phyloP scores from a whole-genome alignment of 2,113 vertebrate species.

The Malurus alboscapulatus region DNA sequence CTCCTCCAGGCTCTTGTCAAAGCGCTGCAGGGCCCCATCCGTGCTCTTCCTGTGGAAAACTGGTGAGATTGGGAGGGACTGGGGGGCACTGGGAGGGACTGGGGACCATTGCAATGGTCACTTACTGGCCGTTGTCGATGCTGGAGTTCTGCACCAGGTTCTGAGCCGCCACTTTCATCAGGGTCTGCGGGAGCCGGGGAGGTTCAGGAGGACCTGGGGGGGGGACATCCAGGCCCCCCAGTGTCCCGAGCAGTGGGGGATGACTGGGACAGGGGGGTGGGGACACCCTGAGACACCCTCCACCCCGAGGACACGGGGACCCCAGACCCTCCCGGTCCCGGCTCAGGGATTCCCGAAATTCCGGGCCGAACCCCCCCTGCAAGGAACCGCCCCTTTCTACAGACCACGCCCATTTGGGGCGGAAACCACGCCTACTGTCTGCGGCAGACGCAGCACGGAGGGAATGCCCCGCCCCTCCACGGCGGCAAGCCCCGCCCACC shows the following conservation, averaged over 20 bases:
- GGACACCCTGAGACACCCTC: not conserved
- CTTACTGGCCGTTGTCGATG: not conserved
- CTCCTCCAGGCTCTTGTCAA: not conserved
- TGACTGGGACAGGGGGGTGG: not conserved
- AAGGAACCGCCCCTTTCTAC: not conserved
- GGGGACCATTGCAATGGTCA: not conserved
- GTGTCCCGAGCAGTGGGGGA: not conserved
- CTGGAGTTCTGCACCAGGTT: not conserved
- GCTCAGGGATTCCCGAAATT: not conserved
- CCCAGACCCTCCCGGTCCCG: too few species aligned
- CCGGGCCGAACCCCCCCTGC: too few species aligned
- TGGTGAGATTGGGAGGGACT: not conserved
- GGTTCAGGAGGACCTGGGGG: too few species aligned
- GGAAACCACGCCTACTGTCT: too few species aligned
- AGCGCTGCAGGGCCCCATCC: not conserved
- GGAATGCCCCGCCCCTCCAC: too few species aligned
- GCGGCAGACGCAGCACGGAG: too few species aligned
- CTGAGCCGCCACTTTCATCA: not conserved
- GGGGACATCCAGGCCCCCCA: not conserved
- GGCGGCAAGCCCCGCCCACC: not conserved
- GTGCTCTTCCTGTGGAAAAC: not conserved
- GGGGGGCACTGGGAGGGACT: not conserved
- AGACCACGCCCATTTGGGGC: not conserved
- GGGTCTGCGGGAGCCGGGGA: not conserved
- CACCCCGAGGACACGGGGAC: too few species aligned